Conservation (phyloP, 35 echinoderm and acorn worm species). For the Nesometra sesokonis region DNA sequence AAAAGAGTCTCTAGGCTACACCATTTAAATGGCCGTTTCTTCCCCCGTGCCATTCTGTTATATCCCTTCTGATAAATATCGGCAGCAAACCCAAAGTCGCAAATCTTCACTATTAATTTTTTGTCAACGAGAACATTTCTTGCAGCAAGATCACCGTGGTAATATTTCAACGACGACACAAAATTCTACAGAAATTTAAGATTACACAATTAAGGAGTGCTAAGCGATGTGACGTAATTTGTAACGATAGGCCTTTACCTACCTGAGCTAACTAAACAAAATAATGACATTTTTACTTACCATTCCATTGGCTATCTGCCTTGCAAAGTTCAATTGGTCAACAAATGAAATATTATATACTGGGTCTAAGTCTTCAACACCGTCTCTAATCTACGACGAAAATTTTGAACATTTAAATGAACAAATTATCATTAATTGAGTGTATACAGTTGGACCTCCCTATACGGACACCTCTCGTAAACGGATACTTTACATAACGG, state of each 20-base stretch:
- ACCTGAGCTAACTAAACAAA: too few species aligned
- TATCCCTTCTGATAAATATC: constrained; percentile 23
- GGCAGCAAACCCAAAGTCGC: constrained; percentile 31
- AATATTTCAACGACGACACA: not conserved
- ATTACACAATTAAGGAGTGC: not conserved
- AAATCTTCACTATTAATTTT: constrained; percentile 9
- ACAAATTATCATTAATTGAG: too few species aligned
- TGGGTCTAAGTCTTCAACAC: not conserved
- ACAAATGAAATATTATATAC: constrained; percentile 2
- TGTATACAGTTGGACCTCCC: too few species aligned
- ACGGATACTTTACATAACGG: too few species aligned
- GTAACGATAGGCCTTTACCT: too few species aligned
- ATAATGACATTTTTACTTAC: not conserved
- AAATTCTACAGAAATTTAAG: constrained; percentile 24
- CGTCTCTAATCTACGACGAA: not conserved
- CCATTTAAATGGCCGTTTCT: constrained; percentile 48
- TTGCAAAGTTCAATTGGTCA: constrained; percentile 6
- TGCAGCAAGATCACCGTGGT: constrained; percentile 34
- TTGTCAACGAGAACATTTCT: constrained; percentile 27
- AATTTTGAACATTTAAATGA: too few species aligned
- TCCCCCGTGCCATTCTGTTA: not conserved
- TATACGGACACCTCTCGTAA: too few species aligned
- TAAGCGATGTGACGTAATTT: not conserved
- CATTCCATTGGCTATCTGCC: constrained; percentile 29
- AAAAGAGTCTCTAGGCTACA: constrained; percentile 26